Base-by-base conservation (phyloP, 2,113 vertebrate genomes). In the Centropus unirufus region DNA sequence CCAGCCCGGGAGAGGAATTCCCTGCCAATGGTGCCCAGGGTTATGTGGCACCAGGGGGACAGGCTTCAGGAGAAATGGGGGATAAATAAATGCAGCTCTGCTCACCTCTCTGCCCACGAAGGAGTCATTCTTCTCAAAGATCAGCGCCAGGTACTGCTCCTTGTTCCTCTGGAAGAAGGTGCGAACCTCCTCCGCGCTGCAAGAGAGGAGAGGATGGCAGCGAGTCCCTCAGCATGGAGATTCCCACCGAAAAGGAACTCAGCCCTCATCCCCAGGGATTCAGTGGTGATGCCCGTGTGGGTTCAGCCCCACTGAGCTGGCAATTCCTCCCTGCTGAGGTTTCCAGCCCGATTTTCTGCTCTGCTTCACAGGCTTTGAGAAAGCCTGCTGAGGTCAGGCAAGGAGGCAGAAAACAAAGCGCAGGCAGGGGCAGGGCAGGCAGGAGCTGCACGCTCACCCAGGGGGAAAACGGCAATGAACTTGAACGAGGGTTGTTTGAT, bases 101-200 rank as follows among this genome's bases (percentile, higher is more conserved):
- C 94, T 97, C 96, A 99, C 99, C 99, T 99, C 99, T 98, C 98
- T 97, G 82, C 99, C 99, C 68, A 99, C 54, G 1, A 98, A 99
- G 39, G 99, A 99, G 39, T 87, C 29, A 2, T 94, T 86, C 3
- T 97, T 92, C 90, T 99, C 99, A 5, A 99, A 99, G 96, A 99
- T 98, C 96, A 99, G 92, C 1, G 98, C 98, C 97, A 99, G 92
- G 92, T 98, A 98, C 13, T 95, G 89, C 54, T 98, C 98, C 4
- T 76, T 96, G 96, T 98, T 99, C 36, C 97, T 98, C 80, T 98
- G 97, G 95, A 99, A 99, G 96, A 99, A 99, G 91, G 91, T 97
- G 49, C 75, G 94, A 9, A 99, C 93, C 96, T 99, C 98, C 36
- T 98, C 97, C 12, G 95, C n/a, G 10, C 99, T 99, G 95, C 29